Evolutionary conservation across 2,888 invertebrate genomes (phyloP).

Genomic region (Autographa pulchrina): DNA sequence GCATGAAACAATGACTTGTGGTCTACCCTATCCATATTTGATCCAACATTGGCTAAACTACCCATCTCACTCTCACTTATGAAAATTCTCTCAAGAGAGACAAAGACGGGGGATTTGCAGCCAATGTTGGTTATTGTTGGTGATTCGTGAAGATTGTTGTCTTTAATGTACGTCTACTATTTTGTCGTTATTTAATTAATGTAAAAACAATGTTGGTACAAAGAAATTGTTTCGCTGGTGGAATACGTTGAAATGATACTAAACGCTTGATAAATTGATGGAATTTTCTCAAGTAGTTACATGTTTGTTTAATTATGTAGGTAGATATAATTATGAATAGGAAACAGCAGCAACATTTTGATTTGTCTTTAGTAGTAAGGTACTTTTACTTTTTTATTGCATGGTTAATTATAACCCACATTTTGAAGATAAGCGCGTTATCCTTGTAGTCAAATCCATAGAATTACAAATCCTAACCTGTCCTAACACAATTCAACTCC

Average conservation of each 20-base stretch:
- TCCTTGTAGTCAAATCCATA: too few relatives aligned
- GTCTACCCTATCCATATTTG: slow-evolving; percentile 49
- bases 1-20: slow-evolving; percentile 74
- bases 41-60: slow-evolving; percentile 50
- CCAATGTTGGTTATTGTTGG: slow-evolving; percentile 46
- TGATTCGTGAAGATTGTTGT: slow-evolving; percentile 61
- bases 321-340: neutral
- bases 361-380: neutral
- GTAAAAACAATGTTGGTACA: slow-evolving; percentile 56
- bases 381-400: too few relatives aligned
- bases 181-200: slow-evolving; percentile 62
- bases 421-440: too few relatives aligned
- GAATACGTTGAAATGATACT: slow-evolving; percentile 52
- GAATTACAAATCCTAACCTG: too few relatives aligned
- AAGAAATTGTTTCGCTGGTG: slow-evolving; percentile 52
- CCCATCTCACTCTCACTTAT: slow-evolving; percentile 25
- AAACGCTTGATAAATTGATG: slow-evolving; percentile 43
- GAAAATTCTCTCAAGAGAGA: neutral
- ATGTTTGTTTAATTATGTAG: slow-evolving; percentile 2
- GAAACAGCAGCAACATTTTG: neutral
- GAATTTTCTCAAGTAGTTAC: slow-evolving; percentile 16
- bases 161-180: slow-evolving; percentile 60
- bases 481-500: neutral
- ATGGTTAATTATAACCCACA: too few relatives aligned
- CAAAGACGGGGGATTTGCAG: neutral